Evolutionary conservation across 2,113 vertebrate species (phyloP).

Genomic region (Accipiter cooperii): DNA sequence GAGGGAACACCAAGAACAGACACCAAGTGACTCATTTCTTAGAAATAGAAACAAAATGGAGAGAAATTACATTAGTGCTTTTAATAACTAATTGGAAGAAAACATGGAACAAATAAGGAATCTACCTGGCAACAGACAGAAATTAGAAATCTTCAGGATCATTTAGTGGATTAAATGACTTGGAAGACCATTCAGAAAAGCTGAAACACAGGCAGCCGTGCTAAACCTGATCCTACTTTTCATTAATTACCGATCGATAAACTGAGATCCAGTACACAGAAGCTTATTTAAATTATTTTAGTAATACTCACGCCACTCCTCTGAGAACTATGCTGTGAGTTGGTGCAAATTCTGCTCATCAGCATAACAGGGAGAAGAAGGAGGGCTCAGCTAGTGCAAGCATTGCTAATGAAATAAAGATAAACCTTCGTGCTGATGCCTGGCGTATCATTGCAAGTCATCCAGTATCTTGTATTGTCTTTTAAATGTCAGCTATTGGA

Average conservation of each 20-base stretch:
- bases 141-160: background rate
- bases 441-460: background rate
- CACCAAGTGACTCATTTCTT: background rate
- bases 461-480: background rate
- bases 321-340: background rate
- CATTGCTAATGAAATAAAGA: background rate
- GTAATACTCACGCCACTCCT: background rate
- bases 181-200: background rate
- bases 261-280: background rate
- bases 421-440: background rate
- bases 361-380: background rate
- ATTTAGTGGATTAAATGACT: background rate
- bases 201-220: background rate
- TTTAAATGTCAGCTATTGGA: background rate
- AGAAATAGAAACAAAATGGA: background rate
- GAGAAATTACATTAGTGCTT: background rate
- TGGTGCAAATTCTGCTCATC: background rate
- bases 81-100: background rate
- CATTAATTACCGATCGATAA: background rate
- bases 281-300: background rate
- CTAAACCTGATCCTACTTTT: background rate
- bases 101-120: background rate
- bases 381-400: background rate
- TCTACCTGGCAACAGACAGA: background rate
- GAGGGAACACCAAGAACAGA: background rate